Evolutionary conservation across 2,797 vertebrate species (phyloP).

Genomic region (Fringilla coelebs): DNA sequence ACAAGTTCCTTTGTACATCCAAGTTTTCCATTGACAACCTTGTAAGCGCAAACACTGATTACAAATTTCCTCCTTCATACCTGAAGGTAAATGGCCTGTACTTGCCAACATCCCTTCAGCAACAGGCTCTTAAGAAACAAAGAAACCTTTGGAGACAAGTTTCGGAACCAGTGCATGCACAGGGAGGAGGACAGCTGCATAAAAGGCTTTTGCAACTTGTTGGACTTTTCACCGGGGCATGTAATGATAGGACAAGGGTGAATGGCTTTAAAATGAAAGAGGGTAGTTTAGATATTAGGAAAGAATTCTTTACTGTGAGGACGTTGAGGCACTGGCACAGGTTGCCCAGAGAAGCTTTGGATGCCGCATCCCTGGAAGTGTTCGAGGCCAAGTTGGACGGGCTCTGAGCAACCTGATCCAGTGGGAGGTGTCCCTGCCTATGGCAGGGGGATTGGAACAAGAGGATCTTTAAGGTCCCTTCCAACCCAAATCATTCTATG

Average conservation of each 20-base stretch:
- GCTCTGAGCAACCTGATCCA: not conserved
- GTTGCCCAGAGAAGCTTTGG: not conserved
- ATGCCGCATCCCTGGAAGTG: not conserved
- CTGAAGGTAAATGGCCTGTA: not conserved
- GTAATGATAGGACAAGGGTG: not conserved
- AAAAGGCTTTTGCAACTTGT: not conserved
- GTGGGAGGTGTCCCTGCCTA: not conserved
- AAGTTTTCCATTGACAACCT: constrained; percentile 84
- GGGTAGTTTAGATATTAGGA: not conserved
- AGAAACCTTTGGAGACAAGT: not conserved
- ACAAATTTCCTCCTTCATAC: not conserved
- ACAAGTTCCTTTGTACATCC: constrained; percentile 78
- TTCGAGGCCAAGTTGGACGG: not conserved
- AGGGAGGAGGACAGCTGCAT: not conserved
- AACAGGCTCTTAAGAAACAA: not conserved
- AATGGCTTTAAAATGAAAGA: not conserved
- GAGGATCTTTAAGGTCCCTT: not conserved
- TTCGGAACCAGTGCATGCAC: not conserved
- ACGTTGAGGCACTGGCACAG: not conserved
- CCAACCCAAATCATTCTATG: not conserved
- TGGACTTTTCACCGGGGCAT: not conserved
- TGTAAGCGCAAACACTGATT: constrained; percentile 58
- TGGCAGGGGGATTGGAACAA: fast-evolving
- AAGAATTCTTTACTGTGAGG: not conserved
- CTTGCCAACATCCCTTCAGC: not conserved